These are phyloP conservation scores for Cylloceria caligata DNA, from an alignment of 2,888 invertebrate species.

Conservation along the genomic window DNA sequence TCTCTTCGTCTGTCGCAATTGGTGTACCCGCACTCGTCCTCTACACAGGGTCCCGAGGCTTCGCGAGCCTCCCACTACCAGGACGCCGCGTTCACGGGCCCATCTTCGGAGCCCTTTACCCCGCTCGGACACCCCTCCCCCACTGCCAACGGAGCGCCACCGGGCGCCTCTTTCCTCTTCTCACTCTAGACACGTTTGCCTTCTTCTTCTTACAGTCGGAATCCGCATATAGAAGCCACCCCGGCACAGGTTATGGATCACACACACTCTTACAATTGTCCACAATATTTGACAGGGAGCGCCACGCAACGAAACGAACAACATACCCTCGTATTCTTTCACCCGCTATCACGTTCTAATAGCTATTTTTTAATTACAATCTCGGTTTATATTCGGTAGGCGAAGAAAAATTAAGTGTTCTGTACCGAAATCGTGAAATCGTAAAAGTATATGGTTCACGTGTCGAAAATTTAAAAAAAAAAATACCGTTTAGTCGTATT, in stretches of 20 bases:
- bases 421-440: too few relatives aligned
- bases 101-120: slow-evolving; percentile 75
- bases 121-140: slow-evolving; percentile 53
- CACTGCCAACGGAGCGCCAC: slow-evolving; percentile 74
- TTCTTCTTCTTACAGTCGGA: slow-evolving; percentile 61
- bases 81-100: slow-evolving; percentile 62
- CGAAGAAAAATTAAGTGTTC: too few relatives aligned
- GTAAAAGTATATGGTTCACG: too few relatives aligned
- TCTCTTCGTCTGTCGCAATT: slow-evolving; percentile 56
- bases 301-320: background rate
- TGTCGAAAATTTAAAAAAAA: too few relatives aligned
- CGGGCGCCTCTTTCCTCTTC: slow-evolving; percentile 70
- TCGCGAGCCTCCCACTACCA: slow-evolving; percentile 28
- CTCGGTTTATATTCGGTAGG: too few relatives aligned
- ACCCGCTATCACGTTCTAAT: too few relatives aligned
- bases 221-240: slow-evolving; percentile 50
- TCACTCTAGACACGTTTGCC: slow-evolving; percentile 56
- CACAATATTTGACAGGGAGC: slow-evolving; percentile 3
- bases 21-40: slow-evolving; percentile 59
- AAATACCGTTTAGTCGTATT: too few relatives aligned
- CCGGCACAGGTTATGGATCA: background rate
- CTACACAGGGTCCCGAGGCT: slow-evolving; percentile 62
- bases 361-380: too few relatives aligned
- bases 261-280: background rate
- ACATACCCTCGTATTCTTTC: background rate